These are phyloP conservation scores for Probaryconus sp. DNA, from an alignment of 1,140 invertebrate species.

Conservation along the genomic window DNA sequence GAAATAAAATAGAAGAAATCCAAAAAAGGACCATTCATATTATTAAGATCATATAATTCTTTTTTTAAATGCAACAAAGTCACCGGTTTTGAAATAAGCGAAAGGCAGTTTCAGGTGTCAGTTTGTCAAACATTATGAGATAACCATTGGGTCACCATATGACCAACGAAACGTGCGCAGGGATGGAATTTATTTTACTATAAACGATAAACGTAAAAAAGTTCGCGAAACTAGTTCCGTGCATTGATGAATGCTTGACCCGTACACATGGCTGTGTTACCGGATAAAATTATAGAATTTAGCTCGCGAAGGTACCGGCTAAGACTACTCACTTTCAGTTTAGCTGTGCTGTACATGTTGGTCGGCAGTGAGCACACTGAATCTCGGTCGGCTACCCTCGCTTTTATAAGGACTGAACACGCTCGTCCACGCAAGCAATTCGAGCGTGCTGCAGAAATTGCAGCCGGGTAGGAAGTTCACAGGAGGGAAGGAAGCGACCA, in stretches of 20 bases:
- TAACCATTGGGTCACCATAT: no score
- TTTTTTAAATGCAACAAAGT: no score
- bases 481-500: conserved; percentile 32
- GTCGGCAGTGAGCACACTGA: conserved; percentile 72
- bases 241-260: no score
- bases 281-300: conserved; percentile 15
- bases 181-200: no score
- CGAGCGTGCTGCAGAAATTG: conserved; percentile 49
- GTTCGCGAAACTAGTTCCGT: conserved; percentile 14
- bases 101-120: no score
- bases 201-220: neutral
- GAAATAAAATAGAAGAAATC: no score
- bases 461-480: conserved; percentile 43
- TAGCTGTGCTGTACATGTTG: conserved; percentile 76
- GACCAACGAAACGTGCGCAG: no score
- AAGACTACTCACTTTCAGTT: conserved; percentile 76
- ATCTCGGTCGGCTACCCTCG: conserved; percentile 48
- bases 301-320: conserved; percentile 28
- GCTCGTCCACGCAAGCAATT: conserved; percentile 45
- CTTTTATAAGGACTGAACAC: conserved; percentile 60
- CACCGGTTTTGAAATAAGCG: no score
- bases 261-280: neutral
- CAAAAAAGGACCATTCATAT: no score
- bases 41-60: no score
- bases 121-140: no score